A percentile compares a stretch with the other conserved stretches of the same genome.
These are phyloP conservation scores for Acropternis orthonyx DNA, from an alignment of 2,797 vertebrate genomes.

Conservation along the genomic window DNA sequence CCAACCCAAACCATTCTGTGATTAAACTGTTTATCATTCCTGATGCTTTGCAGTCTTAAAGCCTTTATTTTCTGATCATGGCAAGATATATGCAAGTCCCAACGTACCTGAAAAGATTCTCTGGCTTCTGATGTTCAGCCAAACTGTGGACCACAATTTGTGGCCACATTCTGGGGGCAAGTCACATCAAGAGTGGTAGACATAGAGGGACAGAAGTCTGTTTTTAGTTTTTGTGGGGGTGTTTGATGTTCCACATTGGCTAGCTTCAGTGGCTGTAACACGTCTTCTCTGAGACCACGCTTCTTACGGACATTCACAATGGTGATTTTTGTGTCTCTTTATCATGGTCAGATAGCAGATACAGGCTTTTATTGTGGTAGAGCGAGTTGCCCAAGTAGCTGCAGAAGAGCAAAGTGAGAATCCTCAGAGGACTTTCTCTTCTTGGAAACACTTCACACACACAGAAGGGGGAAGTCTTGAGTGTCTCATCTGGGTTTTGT, in stretches of 20 bases:
- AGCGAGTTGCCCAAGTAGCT: neutral
- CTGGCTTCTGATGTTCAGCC: neutral
- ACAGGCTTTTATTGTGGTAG: neutral
- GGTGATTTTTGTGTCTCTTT: neutral
- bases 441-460: neutral
- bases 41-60: neutral
- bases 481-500: neutral
- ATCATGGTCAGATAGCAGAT: neutral
- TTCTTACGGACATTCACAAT: neutral
- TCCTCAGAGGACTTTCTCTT: neutral
- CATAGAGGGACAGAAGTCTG: neutral
- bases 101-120: neutral
- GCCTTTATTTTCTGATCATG: neutral
- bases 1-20: neutral
- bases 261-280: neutral
- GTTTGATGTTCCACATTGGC: neutral
- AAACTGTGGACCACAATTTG: neutral
- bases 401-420: conserved; percentile 6
- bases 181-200: neutral
- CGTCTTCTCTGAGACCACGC: neutral
- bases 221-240: neutral
- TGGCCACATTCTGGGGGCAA: neutral
- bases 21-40: neutral
- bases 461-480: neutral
- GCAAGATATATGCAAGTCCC: rapidly evolving